Evolutionary conservation across 1,140 invertebrate species (phyloP).

Genomic region (Tigriopus japonicus): DNA sequence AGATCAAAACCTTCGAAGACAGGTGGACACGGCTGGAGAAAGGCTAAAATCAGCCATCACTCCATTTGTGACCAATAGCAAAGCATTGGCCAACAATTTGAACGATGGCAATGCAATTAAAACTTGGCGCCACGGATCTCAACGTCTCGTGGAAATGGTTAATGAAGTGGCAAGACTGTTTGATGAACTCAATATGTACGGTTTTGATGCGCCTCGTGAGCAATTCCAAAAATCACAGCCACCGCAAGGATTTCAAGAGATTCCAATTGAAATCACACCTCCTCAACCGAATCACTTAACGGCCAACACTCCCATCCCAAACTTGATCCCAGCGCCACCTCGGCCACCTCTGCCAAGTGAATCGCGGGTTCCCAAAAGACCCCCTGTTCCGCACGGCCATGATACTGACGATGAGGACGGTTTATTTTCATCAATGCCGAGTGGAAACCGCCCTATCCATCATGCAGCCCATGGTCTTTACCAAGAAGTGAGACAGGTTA

Average conservation of each 20-base stretch:
- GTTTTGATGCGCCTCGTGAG: neutral
- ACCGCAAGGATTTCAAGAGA: neutral
- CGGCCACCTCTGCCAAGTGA: slow-evolving; percentile 8
- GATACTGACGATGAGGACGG: slow-evolving; percentile 15
- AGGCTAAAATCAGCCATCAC: slow-evolving; percentile 4
- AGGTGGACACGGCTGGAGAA: slow-evolving; percentile 1
- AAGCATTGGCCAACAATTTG: slow-evolving; percentile 3
- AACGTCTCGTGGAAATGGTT: neutral
- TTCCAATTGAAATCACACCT: neutral
- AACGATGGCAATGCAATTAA: neutral
- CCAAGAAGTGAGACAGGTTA: slow-evolving; percentile 44
- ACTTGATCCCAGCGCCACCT: neutral
- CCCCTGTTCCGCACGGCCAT: neutral
- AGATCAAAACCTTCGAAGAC: neutral
- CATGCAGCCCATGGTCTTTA: slow-evolving; percentile 95
- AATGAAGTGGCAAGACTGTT: neutral
- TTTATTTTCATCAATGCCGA: slow-evolving; percentile 3
- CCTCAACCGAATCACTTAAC: neutral
- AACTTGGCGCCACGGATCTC: neutral
- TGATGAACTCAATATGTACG: slow-evolving; percentile 8
- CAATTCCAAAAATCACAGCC: neutral
- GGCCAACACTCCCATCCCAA: neutral
- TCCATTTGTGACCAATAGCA: slow-evolving; percentile 10
- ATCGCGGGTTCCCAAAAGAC: neutral
- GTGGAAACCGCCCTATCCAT: slow-evolving; percentile 30